Conservation (phyloP, 1,140 invertebrate genomes). For the Spodoptera litura region DNA sequence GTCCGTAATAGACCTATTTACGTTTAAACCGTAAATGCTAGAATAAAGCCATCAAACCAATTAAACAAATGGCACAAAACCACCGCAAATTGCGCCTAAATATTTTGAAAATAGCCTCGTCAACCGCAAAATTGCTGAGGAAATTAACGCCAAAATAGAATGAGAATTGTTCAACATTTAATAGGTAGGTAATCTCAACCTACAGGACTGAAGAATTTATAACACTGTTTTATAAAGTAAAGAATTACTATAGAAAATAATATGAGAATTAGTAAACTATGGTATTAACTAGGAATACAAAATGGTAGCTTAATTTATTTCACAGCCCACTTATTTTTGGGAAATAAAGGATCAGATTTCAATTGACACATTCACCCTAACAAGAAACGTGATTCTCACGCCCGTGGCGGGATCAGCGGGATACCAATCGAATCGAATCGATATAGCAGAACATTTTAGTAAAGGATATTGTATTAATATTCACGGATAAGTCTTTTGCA, state of each 20-base stretch:
- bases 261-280: too few species aligned
- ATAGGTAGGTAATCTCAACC: too few species aligned
- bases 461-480: too few species aligned
- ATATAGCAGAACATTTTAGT: too few species aligned
- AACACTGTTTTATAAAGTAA: too few species aligned
- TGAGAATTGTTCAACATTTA: background rate
- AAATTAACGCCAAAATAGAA: conserved; percentile 3
- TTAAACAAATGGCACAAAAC: conserved; percentile 21
- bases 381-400: conserved; percentile 12
- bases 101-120: conserved; percentile 13
- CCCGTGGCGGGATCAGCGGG: background rate
- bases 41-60: conserved; percentile 28
- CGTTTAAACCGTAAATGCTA: conserved; percentile 10
- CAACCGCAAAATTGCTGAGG: conserved; percentile 10
- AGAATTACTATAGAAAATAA: too few species aligned
- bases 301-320: background rate
- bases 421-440: background rate
- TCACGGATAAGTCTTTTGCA: too few species aligned
- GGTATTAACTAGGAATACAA: too few species aligned
- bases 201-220: too few species aligned
- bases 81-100: conserved; percentile 25
- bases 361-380: conserved; percentile 18
- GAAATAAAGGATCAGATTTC: conserved; percentile 16
- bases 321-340: background rate
- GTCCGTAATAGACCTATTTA: conserved; percentile 1